A percentile compares a stretch with the other conserved stretches of the same genome.
These are phyloP conservation scores for Lysandra coridon DNA, from an alignment of 2,888 invertebrate genomes.

Conservation along the genomic window DNA sequence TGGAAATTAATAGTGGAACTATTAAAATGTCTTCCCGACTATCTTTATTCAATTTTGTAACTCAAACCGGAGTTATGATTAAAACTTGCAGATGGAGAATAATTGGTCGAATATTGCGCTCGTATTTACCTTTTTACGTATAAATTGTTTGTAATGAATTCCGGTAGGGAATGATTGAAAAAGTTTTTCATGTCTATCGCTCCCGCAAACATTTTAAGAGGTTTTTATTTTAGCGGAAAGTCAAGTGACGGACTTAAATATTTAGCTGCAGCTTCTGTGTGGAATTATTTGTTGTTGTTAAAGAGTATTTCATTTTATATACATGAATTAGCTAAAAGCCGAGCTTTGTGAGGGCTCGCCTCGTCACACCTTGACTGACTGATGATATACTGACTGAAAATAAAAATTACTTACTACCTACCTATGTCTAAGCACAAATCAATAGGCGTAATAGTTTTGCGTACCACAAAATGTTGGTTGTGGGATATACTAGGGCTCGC, in stretches of 20 bases:
- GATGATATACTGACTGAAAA: no score
- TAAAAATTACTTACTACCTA: no score
- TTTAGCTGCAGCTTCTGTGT: not conserved
- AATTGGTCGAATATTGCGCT: constrained; percentile 29
- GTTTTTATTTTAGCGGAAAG: constrained; percentile 14
- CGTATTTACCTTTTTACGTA: constrained; percentile 29
- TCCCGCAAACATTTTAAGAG: constrained; percentile 8
- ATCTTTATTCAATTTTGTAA: constrained; percentile 64
- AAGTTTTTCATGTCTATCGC: constrained; percentile 25
- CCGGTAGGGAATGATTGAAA: constrained; percentile 26
- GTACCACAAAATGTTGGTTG: no score
- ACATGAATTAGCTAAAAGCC: no score
- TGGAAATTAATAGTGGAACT: constrained; percentile 60
- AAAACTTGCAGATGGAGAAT: constrained; percentile 42
- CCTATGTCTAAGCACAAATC: no score
- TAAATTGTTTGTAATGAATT: constrained; percentile 30
- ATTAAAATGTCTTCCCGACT: constrained; percentile 64
- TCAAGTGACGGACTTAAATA: not conserved
- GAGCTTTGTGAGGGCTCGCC: no score
- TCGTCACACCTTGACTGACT: no score
- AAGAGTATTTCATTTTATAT: no score
- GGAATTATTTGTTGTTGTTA: not conserved
- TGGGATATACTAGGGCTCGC: no score
- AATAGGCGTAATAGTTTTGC: no score
- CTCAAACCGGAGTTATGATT: constrained; percentile 50